Conservation (phyloP, 2,113 vertebrate genomes). For the Gopherus flavomarginatus region DNA sequence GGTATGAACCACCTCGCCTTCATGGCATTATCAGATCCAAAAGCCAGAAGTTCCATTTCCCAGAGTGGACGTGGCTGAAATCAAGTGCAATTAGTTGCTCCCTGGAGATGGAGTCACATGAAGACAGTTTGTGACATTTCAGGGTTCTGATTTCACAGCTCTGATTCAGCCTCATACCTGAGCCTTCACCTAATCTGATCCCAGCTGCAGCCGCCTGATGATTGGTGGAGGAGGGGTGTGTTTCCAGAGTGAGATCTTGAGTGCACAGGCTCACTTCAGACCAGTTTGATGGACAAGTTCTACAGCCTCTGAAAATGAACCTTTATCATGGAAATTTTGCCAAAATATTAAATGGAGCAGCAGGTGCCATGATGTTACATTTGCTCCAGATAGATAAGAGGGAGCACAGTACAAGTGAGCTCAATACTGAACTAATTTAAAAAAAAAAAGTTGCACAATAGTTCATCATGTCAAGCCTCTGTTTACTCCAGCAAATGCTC, state of each 20-base stretch:
- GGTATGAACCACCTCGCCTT: neutral
- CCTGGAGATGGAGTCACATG: neutral
- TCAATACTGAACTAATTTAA: accelerated
- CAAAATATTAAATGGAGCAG: neutral
- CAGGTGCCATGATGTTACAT: neutral
- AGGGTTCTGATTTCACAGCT: neutral
- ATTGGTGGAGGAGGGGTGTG: too few species aligned
- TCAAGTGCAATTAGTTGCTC: neutral
- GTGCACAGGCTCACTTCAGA: neutral
- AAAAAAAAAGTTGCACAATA: neutral
- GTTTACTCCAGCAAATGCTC: neutral
- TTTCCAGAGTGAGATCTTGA: neutral
- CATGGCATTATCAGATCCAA: neutral
- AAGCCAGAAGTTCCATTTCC: neutral
- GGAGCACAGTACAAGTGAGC: neutral
- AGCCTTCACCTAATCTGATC: neutral
- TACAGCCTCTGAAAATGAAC: accelerated
- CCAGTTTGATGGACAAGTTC: neutral
- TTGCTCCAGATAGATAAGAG: neutral
- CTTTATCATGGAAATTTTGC: neutral
- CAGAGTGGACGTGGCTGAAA: neutral
- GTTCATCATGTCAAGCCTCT: neutral
- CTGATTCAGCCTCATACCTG: neutral
- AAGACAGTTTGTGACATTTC: neutral
- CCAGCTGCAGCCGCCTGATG: neutral